Conservation (phyloP, 2,888 invertebrate genomes). For the Anagyrus pseudococci region DNA sequence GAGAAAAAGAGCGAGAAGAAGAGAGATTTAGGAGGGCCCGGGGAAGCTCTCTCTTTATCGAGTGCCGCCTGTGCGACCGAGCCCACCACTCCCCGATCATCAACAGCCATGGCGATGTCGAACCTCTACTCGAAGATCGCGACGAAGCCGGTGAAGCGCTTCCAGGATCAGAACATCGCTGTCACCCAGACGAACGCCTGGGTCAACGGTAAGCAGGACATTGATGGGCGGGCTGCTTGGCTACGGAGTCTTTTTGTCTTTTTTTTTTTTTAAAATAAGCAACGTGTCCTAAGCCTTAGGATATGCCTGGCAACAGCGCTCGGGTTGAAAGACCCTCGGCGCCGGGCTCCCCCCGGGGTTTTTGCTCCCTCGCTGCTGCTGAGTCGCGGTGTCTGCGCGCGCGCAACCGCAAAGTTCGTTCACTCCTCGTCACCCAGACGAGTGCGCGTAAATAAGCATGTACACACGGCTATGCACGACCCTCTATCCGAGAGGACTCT, state of each 20-base stretch:
- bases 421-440: no score
- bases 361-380: no score
- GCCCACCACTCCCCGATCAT: conserved; percentile 1
- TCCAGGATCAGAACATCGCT: conserved; percentile 73
- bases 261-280: not conserved
- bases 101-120: conserved; percentile 75
- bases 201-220: conserved; percentile 78
- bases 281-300: not conserved
- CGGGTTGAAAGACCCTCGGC: no score
- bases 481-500: no score
- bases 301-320: not conserved
- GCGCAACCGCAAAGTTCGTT: no score
- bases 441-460: no score
- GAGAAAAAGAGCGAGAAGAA: no score
- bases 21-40: not conserved
- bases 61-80: not conserved
- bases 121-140: conserved; percentile 80
- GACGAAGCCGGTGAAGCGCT: conserved; percentile 77
- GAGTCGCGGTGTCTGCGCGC: no score
- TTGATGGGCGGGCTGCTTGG: not conserved
- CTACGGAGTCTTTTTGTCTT: not conserved
- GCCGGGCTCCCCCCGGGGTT: no score
- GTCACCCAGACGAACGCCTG: conserved; percentile 84
- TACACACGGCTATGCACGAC: no score
- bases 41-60: not conserved